Percentiles rank a stretch among this genome's conserved stretches.
phyloP scores from a whole-genome alignment of 2,113 vertebrate genomes.

The Rhineura floridana region DNA sequence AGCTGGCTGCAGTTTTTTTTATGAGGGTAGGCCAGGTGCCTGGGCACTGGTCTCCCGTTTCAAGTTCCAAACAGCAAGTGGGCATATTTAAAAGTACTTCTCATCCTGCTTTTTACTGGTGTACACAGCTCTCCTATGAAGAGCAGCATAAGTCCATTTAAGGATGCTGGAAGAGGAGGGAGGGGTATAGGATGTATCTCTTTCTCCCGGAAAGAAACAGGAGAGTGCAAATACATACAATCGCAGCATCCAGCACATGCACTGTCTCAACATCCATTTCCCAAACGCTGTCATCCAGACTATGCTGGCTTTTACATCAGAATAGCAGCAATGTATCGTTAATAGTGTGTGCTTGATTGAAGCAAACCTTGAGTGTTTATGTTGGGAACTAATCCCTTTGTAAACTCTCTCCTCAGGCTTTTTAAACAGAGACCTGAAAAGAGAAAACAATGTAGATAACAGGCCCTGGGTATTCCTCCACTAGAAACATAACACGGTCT shows the following conservation, averaged over 20 bases:
- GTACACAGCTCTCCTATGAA: background rate
- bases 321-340: background rate
- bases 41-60: background rate
- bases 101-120: background rate
- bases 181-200: background rate
- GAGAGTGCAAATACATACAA: background rate
- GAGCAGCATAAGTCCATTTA: background rate
- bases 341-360: background rate
- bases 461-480: background rate
- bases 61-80: background rate
- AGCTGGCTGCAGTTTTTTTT: background rate
- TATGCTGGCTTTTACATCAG: background rate
- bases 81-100: background rate
- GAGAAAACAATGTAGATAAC: constrained; percentile 13
- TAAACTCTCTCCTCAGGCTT: background rate
- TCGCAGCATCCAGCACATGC: background rate
- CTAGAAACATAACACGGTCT: background rate
- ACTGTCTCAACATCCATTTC: background rate
- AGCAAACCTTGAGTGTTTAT: constrained; percentile 17
- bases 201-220: background rate
- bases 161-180: background rate
- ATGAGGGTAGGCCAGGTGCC: background rate
- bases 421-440: constrained; percentile 43
- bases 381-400: constrained; percentile 30
- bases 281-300: background rate